These are phyloP conservation scores for Meta bourneti DNA, from an alignment of 2,888 invertebrate genomes.

Conservation along the genomic window DNA sequence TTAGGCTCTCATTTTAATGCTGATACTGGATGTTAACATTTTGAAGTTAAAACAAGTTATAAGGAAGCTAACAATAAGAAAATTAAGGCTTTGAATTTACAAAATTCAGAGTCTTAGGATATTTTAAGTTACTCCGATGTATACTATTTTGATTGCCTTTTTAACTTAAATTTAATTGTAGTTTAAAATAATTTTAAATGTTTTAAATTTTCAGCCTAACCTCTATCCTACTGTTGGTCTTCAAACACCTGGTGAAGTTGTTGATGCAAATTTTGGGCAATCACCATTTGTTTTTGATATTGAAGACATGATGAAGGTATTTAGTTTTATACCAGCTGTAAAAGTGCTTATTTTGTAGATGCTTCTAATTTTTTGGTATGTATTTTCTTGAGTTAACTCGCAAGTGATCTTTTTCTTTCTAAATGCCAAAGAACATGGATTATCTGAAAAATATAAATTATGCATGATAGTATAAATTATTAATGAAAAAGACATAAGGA, in stretches of 20 bases:
- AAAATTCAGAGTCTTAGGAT: no score
- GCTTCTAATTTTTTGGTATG: not conserved
- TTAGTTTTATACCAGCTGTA: not conserved
- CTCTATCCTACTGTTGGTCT: conserved; percentile 98
- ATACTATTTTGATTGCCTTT: no score
- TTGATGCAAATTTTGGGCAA: conserved; percentile 99
- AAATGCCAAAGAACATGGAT: no score
- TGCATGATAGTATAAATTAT: not conserved
- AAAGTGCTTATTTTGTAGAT: not conserved
- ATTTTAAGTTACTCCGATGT: not conserved
- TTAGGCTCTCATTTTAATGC: no score
- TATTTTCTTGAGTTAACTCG: not conserved
- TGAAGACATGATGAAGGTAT: conserved; percentile 93
- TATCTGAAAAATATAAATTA: not conserved
- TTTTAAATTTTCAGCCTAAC: conserved; percentile 87
- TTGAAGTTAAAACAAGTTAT: no score
- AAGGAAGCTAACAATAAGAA: no score
- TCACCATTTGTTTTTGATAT: conserved; percentile 98
- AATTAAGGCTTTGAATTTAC: no score
- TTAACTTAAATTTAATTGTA: not conserved
- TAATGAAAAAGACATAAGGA: not conserved
- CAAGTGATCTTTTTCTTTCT: no score
- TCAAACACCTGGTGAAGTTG: conserved; percentile 98
- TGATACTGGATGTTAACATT: no score
- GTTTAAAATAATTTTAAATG: not conserved